Evolutionary conservation across 2,888 invertebrate species (phyloP).

Genomic region (Ophion ventricosus): DNA sequence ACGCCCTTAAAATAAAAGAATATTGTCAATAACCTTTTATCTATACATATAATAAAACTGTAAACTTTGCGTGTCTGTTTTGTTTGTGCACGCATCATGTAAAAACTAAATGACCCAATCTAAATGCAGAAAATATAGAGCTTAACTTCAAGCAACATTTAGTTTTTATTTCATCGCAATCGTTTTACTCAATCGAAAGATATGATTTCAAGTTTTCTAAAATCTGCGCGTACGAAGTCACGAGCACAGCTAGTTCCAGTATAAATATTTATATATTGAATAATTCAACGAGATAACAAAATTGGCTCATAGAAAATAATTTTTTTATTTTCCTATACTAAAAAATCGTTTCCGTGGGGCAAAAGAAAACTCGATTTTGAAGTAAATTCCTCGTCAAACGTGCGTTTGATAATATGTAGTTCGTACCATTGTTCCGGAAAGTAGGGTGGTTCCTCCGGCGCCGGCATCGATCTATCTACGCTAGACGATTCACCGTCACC

Average conservation of each 20-base stretch:
- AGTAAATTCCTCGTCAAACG: not conserved
- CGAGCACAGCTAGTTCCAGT: no score
- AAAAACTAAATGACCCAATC: no score
- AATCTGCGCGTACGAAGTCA: no score
- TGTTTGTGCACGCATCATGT: no score
- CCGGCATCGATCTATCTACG: slow-evolving; percentile 85
- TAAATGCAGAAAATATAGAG: no score
- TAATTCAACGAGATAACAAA: not conserved
- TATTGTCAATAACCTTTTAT: not conserved
- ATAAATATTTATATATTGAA: not conserved
- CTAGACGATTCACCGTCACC: slow-evolving; percentile 83
- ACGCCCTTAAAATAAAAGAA: not conserved
- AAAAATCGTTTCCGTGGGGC: not conserved
- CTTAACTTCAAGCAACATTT: no score
- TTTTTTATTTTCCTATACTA: not conserved
- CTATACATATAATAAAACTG: no score
- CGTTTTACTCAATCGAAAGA: no score
- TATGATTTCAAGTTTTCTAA: no score
- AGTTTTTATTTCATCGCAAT: no score
- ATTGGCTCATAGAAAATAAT: not conserved
- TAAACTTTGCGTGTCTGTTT: no score
- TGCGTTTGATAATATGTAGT: not conserved
- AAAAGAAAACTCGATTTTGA: not conserved
- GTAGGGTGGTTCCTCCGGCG: slow-evolving; percentile 91
- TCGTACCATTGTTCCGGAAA: slow-evolving; percentile 91